Evolutionary conservation across 2,797 vertebrate species (phyloP).

Genomic region (Myotis vivesi): DNA sequence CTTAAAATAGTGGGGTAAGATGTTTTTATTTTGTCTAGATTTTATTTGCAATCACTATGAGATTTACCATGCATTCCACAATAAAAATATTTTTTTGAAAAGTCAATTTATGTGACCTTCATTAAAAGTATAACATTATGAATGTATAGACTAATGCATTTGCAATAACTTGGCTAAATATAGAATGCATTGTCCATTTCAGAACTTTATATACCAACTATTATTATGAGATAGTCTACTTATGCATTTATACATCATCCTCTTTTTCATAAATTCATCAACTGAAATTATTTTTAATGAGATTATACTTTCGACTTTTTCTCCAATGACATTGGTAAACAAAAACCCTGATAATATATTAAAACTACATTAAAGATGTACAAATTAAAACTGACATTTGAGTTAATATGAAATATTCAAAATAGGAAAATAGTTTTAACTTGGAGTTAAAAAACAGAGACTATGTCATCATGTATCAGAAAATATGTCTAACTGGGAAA

Average conservation of each 20-base stretch:
- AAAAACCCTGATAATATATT: not conserved
- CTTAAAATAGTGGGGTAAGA: not conserved
- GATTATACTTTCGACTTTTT: not conserved
- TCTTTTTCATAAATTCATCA: slow-evolving; percentile 36
- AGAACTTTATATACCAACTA: slow-evolving; percentile 12
- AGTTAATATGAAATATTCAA: slow-evolving; percentile 35
- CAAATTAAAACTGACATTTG: slow-evolving; percentile 7
- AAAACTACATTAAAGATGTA: not conserved
- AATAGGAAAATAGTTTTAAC: not conserved
- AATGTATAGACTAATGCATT: not conserved
- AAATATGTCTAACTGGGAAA: not conserved
- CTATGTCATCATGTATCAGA: slow-evolving; percentile 5
- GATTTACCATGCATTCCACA: not conserved
- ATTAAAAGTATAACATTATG: not conserved
- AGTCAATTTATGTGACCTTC: not conserved
- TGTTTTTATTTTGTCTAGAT: not conserved
- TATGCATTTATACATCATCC: not conserved
- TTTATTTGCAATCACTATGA: slow-evolving; percentile 45
- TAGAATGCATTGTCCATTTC: not conserved
- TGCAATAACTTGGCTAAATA: not conserved
- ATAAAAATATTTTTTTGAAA: not conserved
- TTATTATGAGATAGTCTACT: not conserved
- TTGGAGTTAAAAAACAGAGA: not conserved
- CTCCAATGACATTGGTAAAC: not conserved
- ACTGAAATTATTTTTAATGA: not conserved